Percentiles rank a stretch among this genome's conserved stretches.
Evolutionary conservation across 30 jellyfish, hydroid and myxozoan species (phyloP).

Genomic region (Chironex yamaguchii): DNA sequence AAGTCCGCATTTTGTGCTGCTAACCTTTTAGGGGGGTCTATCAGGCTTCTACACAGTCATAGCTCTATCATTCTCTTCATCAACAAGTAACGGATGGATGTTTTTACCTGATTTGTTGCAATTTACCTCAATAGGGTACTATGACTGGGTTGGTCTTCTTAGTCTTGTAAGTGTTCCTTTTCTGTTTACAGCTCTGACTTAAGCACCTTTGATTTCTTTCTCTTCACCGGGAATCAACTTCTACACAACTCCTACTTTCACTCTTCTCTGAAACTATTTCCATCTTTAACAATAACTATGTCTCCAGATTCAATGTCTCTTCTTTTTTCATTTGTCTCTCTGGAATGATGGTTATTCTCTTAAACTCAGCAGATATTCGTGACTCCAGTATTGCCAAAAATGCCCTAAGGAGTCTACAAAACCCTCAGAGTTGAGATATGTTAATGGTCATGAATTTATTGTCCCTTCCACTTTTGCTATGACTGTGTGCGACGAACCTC

Average conservation of each 20-base stretch:
- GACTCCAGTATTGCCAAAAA: slow-evolving; percentile 37
- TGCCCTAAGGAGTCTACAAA: slow-evolving; percentile 35
- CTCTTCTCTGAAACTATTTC: background rate
- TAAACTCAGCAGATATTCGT: slow-evolving; percentile 30
- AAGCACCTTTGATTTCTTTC: slow-evolving; percentile 4
- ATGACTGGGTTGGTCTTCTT: slow-evolving; percentile 10
- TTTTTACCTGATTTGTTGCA: background rate
- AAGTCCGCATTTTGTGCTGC: slow-evolving; percentile 50
- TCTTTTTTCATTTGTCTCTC: background rate
- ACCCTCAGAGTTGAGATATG: slow-evolving; percentile 21
- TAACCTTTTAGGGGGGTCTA: slow-evolving; percentile 34
- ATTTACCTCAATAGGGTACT: slow-evolving; percentile 29
- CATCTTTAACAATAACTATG: slow-evolving; percentile 32
- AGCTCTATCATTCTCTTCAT: background rate
- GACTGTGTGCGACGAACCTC: slow-evolving; percentile 14
- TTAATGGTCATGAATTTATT: slow-evolving; percentile 23
- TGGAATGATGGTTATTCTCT: slow-evolving; percentile 27
- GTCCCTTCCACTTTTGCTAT: slow-evolving; percentile 41
- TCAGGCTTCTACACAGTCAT: too few species aligned
- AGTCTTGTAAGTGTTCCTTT: slow-evolving; percentile 12
- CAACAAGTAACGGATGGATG: background rate
- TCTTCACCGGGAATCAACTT: slow-evolving; percentile 6
- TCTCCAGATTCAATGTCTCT: background rate
- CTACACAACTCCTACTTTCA: slow-evolving; percentile 17
- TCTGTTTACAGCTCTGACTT: slow-evolving; percentile 2